Conservation (phyloP, 2,113 vertebrate species). For the Nanger granti region DNA sequence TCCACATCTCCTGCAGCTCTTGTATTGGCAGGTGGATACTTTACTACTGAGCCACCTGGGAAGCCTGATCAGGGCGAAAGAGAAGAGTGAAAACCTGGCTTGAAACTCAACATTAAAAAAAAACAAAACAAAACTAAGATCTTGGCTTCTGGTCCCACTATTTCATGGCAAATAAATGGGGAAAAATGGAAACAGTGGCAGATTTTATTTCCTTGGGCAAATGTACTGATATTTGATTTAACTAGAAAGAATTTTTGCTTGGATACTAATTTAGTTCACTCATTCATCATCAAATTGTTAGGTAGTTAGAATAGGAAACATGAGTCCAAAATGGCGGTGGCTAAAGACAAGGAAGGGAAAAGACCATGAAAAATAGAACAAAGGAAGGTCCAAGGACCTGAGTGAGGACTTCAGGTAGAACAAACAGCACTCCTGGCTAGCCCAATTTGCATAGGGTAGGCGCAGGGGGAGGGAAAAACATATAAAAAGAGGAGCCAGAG, state of each 20-base stretch:
- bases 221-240: neutral
- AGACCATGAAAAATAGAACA: neutral
- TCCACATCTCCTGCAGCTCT: no score
- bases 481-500: no score
- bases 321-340: no score
- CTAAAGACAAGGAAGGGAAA: neutral
- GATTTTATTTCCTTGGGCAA: neutral
- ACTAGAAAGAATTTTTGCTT: neutral
- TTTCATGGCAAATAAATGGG: neutral
- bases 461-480: no score
- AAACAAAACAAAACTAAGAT: neutral
- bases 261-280: neutral
- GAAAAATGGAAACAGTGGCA: neutral
- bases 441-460: neutral
- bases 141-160: neutral
- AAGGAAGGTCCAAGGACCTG: neutral
- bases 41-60: neutral
- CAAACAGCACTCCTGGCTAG: neutral
- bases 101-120: no score
- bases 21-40: no score
- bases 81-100: neutral
- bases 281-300: neutral
- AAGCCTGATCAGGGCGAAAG: neutral
- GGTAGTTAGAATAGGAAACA: neutral
- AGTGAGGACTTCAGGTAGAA: neutral